A percentile compares a stretch with the other conserved stretches of the same genome.
Conservation (phyloP, 2,113 vertebrate genomes). For the Ia io region DNA sequence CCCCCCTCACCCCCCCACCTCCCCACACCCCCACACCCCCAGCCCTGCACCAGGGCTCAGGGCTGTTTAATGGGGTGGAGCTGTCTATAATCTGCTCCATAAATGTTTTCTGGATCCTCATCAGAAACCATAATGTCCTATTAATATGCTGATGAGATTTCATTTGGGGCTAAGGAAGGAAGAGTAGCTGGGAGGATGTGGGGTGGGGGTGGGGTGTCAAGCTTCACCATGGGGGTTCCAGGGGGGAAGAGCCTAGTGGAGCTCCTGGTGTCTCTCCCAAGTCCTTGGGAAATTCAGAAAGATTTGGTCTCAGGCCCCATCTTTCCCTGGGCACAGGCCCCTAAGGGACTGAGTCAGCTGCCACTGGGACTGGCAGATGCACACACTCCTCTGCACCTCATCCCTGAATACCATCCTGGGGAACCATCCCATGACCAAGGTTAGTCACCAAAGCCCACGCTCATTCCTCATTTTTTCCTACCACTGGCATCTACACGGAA, state of each 20-base stretch:
- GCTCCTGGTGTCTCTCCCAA: not conserved
- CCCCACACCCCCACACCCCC: too few relatives aligned
- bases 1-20: too few relatives aligned
- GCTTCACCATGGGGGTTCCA: not conserved
- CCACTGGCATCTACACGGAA: not conserved
- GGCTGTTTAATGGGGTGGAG: slow-evolving; percentile 72
- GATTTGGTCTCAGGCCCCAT: not conserved
- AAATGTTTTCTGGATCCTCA: slow-evolving; percentile 73
- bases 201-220: not conserved
- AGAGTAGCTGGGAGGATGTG: slow-evolving; percentile 30
- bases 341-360: slow-evolving; percentile 50
- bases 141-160: slow-evolving; percentile 75
- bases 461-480: slow-evolving; percentile 33
- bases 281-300: slow-evolving; percentile 37
- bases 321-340: not conserved
- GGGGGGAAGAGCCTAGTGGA: not conserved
- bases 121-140: slow-evolving; percentile 73
- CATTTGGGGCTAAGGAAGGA: slow-evolving; percentile 35
- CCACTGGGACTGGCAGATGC: not conserved
- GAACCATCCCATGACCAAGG: not conserved
- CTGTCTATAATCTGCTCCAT: slow-evolving; percentile 67
- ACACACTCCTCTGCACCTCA: not conserved
- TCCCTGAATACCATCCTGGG: not conserved
- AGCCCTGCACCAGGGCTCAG: not conserved
- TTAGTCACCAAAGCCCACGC: slow-evolving; percentile 46